Evolutionary conservation across 2,113 vertebrate species (phyloP), one percentile per base, ranked within the genome.

Genomic region (Gallinago media): DNA sequence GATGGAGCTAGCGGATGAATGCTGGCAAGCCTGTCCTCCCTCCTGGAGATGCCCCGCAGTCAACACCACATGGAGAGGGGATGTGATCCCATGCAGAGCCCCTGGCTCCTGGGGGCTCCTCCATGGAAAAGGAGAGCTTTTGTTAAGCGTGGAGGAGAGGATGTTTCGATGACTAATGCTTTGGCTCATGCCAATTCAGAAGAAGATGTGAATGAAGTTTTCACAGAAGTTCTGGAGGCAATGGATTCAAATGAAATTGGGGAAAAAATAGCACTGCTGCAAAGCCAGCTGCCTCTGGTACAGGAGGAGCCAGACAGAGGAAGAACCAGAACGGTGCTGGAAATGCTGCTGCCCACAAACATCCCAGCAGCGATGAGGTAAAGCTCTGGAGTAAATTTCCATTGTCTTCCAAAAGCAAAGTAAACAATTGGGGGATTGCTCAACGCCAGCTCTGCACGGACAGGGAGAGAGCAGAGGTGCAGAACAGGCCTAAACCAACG

Each of bases 1-100:
- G 95, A 85, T 97, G 96, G 94, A 95, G 93, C 94, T 89, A 95
- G 94, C 0, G 11, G 70, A 82, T 96, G 94, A 71, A 79, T 79
- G 81, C 94, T 79, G 77, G 62, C 44, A 92, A 70, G 40, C 71
- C 73, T 36, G 36, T 63, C 22, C 49, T 87, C 29, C 31, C 25
- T 83, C 27, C 73, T 66, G 80, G 49, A 85, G 46, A 15, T 88
- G 49, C 66, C 89, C 68, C 0, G 2, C 34, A n/a, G 62, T 40
- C 66, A 32, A 26, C 23, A 20, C 20, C 73, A 31, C 65, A 14
- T 32, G 36, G 74, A 89, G 88, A 91, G 26, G 36, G 62, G 58
- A 36, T 65, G 49, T 4, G 23, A 70, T 76, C 74, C 66, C 70
- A 32, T 32, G 56, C 84, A 85, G 70, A 87, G 68, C 20, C 56